phyloP scores from a whole-genome alignment of 2,113 vertebrate species.

The Microcebus murinus region DNA sequence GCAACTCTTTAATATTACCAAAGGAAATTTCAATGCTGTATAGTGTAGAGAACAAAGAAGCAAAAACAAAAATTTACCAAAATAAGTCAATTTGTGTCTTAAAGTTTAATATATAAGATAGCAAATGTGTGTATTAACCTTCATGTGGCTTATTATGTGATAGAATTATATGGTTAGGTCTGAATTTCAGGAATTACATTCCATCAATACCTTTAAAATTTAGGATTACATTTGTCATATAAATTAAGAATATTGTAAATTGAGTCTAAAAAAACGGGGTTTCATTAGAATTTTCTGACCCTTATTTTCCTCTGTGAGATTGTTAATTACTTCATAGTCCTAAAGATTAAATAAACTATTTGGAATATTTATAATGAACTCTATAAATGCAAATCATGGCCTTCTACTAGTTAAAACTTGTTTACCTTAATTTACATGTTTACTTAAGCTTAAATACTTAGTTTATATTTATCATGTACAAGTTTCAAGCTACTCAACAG shows the following conservation, averaged over 20 bases:
- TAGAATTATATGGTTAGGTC: background rate
- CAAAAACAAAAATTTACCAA: background rate
- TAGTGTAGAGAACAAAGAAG: background rate
- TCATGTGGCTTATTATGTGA: background rate
- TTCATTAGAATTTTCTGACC: background rate
- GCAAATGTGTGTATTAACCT: background rate
- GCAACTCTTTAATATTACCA: background rate
- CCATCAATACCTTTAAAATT: background rate
- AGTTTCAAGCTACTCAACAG: constrained; percentile 10
- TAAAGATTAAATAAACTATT: constrained; percentile 30
- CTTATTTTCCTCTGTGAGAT: background rate
- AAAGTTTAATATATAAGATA: background rate
- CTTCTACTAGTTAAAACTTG: background rate
- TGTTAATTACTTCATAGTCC: background rate
- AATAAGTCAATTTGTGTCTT: background rate
- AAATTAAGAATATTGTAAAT: background rate
- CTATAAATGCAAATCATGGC: background rate
- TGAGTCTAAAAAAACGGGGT: background rate
- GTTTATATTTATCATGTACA: background rate
- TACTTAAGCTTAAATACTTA: background rate
- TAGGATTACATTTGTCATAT: background rate
- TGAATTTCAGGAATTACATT: background rate
- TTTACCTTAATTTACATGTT: background rate
- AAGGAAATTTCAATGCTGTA: background rate
- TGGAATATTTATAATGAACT: constrained; percentile 31